phyloP scores from a whole-genome alignment of 2,888 invertebrate genomes.

The Theristus sp. region DNA sequence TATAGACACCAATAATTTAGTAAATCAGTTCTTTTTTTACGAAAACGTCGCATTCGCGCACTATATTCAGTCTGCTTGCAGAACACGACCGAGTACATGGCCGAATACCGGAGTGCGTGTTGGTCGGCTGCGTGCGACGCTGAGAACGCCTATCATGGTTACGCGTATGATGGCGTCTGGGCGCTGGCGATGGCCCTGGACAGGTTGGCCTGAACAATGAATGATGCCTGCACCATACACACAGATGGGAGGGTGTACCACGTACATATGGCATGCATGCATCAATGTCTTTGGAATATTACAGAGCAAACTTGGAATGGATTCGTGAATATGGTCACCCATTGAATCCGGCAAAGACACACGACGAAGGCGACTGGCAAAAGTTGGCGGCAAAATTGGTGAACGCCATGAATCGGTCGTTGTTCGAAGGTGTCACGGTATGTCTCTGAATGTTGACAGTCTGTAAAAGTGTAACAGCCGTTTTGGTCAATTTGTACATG shows the following conservation, averaged over 20 bases:
- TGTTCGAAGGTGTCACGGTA: slow-evolving; percentile 76
- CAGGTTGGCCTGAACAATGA: too few species aligned
- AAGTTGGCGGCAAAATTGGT: neutral
- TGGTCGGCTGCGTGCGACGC: too few species aligned
- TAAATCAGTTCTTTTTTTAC: neutral
- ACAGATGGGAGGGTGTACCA: too few species aligned
- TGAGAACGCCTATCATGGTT: slow-evolving; percentile 29
- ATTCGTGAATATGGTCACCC: slow-evolving; percentile 43
- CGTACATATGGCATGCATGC: too few species aligned
- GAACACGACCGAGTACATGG: neutral
- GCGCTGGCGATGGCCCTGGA: slow-evolving; percentile 86
- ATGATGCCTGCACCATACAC: too few species aligned
- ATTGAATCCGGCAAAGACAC: neutral
- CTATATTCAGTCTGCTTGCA: neutral
- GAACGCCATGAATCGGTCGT: slow-evolving; percentile 69
- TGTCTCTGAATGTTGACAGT: neutral
- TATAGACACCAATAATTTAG: neutral
- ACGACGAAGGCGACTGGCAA: neutral
- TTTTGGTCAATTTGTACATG: too few species aligned
- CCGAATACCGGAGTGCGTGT: neutral
- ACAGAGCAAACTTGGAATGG: slow-evolving; percentile 58
- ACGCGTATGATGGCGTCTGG: slow-evolving; percentile 97
- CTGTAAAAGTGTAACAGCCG: neutral
- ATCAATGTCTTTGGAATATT: too few species aligned
- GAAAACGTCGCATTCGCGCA: too few species aligned